phyloP scores from a whole-genome alignment of 2,888 invertebrate genomes.

The Lacanobia wlatinum region DNA sequence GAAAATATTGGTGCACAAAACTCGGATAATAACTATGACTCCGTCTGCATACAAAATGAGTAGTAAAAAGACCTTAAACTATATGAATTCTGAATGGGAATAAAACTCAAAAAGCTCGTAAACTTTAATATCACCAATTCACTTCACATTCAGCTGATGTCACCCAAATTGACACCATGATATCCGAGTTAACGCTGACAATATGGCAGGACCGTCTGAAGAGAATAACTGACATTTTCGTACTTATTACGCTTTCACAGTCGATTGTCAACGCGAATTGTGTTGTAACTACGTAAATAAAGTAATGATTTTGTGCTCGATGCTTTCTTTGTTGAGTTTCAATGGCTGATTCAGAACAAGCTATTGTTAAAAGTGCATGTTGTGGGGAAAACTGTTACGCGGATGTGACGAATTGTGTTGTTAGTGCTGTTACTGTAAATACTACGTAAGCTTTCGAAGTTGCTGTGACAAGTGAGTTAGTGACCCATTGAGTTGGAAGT shows the following conservation, averaged over 20 bases:
- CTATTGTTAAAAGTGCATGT: conserved; percentile 56
- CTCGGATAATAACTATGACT: too few relatives aligned
- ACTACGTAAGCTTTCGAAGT: conserved; percentile 36
- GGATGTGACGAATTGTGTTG: conserved; percentile 44
- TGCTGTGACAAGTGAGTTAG: conserved; percentile 13
- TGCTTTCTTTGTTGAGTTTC: conserved; percentile 55
- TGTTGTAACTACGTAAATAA: conserved; percentile 48
- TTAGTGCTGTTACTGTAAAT: conserved; percentile 26
- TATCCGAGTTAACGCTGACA: conserved; percentile 59
- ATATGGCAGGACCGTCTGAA: conserved; percentile 53
- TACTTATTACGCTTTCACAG: conserved; percentile 54
- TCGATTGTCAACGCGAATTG: conserved; percentile 44
- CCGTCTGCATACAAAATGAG: too few relatives aligned
- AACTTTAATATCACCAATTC: conserved; percentile 37
- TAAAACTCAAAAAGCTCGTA: neutral
- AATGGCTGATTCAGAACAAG: conserved; percentile 42
- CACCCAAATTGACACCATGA: conserved; percentile 59
- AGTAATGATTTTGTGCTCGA: conserved; percentile 46
- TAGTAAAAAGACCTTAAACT: too few relatives aligned
- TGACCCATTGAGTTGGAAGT: conserved; percentile 16
- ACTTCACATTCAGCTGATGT: conserved; percentile 46
- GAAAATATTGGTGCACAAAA: too few relatives aligned
- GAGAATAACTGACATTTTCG: conserved; percentile 62
- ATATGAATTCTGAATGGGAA: neutral
- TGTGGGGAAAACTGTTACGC: conserved; percentile 38